A percentile compares a stretch with the other conserved stretches of the same genome.
Evolutionary conservation across 2,797 vertebrate species (phyloP).

Genomic region (Trichosurus vulpecula): DNA sequence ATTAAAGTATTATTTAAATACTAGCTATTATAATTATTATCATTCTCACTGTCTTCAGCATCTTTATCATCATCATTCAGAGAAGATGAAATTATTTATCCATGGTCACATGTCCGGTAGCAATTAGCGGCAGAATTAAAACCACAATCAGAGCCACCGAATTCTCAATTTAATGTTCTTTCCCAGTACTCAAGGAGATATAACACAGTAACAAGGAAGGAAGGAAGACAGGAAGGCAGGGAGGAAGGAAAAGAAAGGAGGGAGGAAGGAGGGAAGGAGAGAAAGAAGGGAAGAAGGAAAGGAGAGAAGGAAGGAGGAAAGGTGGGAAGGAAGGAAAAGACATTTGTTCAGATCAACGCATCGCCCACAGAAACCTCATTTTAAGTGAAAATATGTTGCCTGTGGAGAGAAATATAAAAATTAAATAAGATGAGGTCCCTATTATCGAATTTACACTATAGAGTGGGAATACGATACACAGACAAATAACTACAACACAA

Average conservation of each 20-base stretch:
- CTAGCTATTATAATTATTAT: neutral
- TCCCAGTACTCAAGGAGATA: neutral
- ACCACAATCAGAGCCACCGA: neutral
- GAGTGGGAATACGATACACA: neutral
- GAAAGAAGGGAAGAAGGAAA: accelerated
- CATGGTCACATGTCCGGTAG: neutral
- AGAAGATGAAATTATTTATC: neutral
- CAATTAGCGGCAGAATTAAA: neutral
- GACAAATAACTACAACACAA: neutral
- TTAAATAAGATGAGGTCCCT: neutral
- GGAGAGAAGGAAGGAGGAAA: no score
- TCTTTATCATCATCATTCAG: neutral
- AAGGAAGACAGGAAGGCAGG: no score
- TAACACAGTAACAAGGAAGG: neutral
- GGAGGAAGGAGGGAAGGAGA: no score
- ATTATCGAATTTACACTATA: neutral
- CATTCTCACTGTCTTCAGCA: neutral
- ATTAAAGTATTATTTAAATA: neutral
- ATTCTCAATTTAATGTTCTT: neutral
- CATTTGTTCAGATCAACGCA: neutral
- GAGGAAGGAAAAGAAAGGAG: no score
- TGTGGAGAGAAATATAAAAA: neutral
- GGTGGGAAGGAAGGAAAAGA: neutral
- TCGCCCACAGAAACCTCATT: neutral
- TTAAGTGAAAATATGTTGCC: neutral